Percentiles rank a stretch among this genome's conserved stretches.
Conservation (phyloP, 2,113 vertebrate genomes). For the Plecotus auritus region DNA sequence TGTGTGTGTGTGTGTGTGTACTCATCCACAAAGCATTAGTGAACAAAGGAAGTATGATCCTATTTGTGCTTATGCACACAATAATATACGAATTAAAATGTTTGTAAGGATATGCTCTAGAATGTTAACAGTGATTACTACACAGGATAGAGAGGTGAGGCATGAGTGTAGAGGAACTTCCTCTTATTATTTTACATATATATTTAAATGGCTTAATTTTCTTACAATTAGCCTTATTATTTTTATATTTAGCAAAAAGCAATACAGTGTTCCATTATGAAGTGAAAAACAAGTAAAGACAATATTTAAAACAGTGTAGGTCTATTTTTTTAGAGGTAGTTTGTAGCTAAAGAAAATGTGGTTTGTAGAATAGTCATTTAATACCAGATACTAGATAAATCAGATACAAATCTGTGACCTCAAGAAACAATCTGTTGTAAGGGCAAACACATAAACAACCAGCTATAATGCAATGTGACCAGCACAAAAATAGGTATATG, state of each 20-base stretch:
- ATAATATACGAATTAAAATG: neutral
- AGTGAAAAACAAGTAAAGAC: conserved; percentile 7
- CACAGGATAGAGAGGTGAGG: neutral
- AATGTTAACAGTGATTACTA: neutral
- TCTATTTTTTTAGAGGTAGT: neutral
- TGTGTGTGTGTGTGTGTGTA: neutral
- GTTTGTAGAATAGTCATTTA: neutral
- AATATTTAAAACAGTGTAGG: neutral
- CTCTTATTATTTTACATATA: neutral
- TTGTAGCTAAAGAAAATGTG: neutral
- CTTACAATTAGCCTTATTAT: neutral
- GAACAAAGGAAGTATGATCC: neutral
- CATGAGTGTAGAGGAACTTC: neutral
- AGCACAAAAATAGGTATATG: neutral
- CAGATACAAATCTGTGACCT: neutral
- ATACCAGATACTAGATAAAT: neutral
- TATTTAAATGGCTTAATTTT: conserved; percentile 25
- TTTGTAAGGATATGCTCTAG: neutral
- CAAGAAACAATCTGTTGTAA: neutral
- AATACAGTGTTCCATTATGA: conserved; percentile 1
- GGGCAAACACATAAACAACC: neutral
- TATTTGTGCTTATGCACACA: neutral
- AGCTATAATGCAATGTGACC: neutral
- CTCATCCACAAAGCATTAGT: neutral
- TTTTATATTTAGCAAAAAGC: conserved; percentile 21